phyloP scores from a whole-genome alignment of 1,140 invertebrate genomes.

The Leptestheria dahalacensis region DNA sequence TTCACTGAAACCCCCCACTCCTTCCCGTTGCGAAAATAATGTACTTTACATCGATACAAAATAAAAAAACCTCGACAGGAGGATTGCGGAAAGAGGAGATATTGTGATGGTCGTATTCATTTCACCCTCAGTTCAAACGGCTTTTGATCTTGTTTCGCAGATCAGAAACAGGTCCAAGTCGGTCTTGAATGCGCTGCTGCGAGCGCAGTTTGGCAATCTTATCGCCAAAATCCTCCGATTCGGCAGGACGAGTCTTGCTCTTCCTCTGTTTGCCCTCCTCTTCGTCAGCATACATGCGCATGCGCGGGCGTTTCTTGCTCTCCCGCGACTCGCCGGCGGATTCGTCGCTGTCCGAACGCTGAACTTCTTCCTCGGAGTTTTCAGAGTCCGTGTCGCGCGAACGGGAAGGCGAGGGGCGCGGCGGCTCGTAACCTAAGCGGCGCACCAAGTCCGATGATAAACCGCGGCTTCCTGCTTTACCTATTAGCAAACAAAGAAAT shows the following conservation, averaged over 20 bases:
- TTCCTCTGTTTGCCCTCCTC: conserved; percentile 45
- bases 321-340: conserved; percentile 34
- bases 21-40: no score
- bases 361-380: conserved; percentile 17
- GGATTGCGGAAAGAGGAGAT: not conserved
- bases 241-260: conserved; percentile 23
- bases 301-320: conserved; percentile 46
- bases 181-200: not conserved
- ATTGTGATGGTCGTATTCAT: not conserved
- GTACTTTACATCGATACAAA: not conserved
- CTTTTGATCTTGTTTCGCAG: conserved; percentile 14
- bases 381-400: conserved; percentile 8
- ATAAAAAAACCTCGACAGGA: not conserved
- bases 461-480: conserved; percentile 5
- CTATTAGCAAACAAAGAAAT: no score
- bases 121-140: not conserved
- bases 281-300: conserved; percentile 79
- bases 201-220: not conserved
- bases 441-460: conserved; percentile 4
- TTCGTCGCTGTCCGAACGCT: conserved; percentile 13
- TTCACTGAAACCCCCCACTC: no score
- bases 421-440: conserved; percentile 8
- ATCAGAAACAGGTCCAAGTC: conserved; percentile 4
- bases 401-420: conserved; percentile 9
- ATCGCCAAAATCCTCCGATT: not conserved